Evolutionary conservation across 2,797 vertebrate genomes (phyloP).

Genomic region (Chelonia mydas): DNA sequence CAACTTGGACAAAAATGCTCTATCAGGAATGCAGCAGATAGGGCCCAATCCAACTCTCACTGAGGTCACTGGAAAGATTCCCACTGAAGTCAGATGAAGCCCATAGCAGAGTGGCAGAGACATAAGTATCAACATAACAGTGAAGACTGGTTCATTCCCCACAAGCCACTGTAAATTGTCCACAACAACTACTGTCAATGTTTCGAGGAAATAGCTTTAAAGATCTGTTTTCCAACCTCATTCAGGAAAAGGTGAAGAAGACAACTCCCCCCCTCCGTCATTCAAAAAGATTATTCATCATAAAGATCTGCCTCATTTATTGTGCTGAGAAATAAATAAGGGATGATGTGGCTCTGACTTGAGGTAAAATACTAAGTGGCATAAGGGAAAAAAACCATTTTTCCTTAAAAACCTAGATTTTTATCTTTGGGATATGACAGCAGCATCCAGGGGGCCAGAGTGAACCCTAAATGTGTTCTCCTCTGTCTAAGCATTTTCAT

Average conservation of each 20-base stretch:
- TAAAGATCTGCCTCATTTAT: neutral
- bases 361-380: neutral
- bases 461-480: neutral
- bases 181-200: neutral
- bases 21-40: neutral
- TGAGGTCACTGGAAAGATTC: neutral
- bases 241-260: neutral
- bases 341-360: neutral
- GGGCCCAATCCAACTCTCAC: neutral
- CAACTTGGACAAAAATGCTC: neutral
- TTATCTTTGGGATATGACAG: neutral
- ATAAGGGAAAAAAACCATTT: neutral
- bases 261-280: neutral
- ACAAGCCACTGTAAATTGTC: neutral
- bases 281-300: rapidly evolving
- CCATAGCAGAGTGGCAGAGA: neutral
- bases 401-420: neutral
- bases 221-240: neutral
- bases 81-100: neutral
- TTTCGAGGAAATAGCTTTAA: neutral
- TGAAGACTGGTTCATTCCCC: neutral
- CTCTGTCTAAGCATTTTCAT: slow-evolving; percentile 29
- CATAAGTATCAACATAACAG: neutral
- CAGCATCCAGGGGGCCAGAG: neutral
- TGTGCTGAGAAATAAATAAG: neutral